phyloP scores from a whole-genome alignment of 2,113 vertebrate species.

The Delphinapterus leucas region DNA sequence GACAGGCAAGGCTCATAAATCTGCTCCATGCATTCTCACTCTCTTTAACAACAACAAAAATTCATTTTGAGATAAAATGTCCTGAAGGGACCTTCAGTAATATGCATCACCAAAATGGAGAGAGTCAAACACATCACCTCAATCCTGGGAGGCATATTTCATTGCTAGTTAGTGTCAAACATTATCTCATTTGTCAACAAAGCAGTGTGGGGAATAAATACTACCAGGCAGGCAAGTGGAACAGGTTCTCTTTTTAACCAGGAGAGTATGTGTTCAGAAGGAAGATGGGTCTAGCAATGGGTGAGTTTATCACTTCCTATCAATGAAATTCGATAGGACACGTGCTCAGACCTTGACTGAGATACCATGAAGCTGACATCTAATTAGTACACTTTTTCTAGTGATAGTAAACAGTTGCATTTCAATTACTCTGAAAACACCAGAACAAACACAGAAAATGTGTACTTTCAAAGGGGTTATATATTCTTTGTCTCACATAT shows the following conservation, averaged over 20 bases:
- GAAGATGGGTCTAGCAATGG: background rate
- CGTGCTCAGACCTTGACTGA: background rate
- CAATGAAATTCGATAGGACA: background rate
- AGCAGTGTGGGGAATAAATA: conserved; percentile 38
- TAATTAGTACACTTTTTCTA: background rate
- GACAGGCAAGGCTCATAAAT: conserved; percentile 73
- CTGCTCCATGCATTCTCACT: conserved; percentile 60
- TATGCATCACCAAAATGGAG: conserved; percentile 32
- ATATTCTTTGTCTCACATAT: background rate
- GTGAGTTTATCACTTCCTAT: background rate
- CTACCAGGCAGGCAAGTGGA: background rate
- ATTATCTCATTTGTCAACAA: conserved; percentile 68
- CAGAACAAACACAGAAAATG: background rate
- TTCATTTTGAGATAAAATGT: conserved; percentile 74
- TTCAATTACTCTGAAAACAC: background rate
- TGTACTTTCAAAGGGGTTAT: background rate
- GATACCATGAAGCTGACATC: background rate
- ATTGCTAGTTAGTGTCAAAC: background rate
- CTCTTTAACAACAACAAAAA: conserved; percentile 69
- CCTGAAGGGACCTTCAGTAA: conserved; percentile 54
- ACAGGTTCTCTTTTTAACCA: background rate
- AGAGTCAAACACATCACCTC: conserved; percentile 66
- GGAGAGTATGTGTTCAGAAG: background rate
- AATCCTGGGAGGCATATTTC: conserved; percentile 60
- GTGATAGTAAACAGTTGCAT: background rate